Percentiles rank a stretch among this genome's conserved stretches.
phyloP scores from a whole-genome alignment of 2,113 vertebrate genomes.

The Cettia cetti region DNA sequence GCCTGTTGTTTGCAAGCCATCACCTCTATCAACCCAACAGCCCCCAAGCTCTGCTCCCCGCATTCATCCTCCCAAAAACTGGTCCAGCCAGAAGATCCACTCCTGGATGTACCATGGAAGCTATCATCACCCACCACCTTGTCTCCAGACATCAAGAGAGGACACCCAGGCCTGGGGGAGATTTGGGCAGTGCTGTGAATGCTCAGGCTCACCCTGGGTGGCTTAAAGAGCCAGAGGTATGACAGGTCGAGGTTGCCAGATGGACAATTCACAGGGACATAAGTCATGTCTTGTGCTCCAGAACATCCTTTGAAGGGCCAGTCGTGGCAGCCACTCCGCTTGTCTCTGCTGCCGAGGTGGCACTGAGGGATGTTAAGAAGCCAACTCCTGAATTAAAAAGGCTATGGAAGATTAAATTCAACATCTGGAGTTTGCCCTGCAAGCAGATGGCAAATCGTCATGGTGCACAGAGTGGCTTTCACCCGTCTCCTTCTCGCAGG shows the following conservation, averaged over 20 bases:
- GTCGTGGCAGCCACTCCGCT: background rate
- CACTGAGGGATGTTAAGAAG: slow-evolving; percentile 36
- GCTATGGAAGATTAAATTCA: slow-evolving; percentile 58
- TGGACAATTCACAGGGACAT: background rate
- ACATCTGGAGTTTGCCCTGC: slow-evolving; percentile 48
- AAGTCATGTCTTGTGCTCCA: background rate
- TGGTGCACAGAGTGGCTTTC: slow-evolving; percentile 4
- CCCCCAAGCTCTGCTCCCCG: background rate
- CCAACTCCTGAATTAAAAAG: slow-evolving; percentile 53
- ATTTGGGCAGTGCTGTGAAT: background rate
- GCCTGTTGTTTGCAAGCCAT: background rate
- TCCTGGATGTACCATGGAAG: background rate
- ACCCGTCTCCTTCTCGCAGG: background rate
- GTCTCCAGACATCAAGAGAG: background rate
- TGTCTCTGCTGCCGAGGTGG: background rate
- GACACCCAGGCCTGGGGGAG: background rate
- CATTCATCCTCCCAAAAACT: background rate
- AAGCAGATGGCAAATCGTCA: slow-evolving; percentile 17
- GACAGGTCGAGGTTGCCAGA: background rate
- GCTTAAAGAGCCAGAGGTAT: background rate
- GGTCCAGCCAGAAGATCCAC: background rate
- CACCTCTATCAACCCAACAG: background rate
- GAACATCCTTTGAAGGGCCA: background rate
- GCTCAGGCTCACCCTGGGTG: background rate
- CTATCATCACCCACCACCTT: background rate